These are phyloP conservation scores for Gastracanthus pulcherrimus DNA, from an alignment of 2,888 invertebrate species.

Conservation along the genomic window DNA sequence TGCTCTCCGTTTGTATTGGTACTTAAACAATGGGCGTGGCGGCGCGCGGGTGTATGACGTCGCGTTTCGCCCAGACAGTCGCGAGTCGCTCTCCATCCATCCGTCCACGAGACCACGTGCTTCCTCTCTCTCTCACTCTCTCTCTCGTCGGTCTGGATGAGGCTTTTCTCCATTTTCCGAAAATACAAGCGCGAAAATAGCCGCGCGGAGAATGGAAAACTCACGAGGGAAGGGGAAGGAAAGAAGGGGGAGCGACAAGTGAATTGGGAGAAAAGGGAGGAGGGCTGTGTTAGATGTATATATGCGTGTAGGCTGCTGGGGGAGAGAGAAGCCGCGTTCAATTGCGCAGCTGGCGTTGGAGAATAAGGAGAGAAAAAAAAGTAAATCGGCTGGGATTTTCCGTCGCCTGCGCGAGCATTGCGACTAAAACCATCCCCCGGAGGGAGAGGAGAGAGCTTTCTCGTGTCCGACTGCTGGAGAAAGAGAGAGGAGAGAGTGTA, in stretches of 20 bases:
- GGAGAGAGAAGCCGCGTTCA: conserved; percentile 10
- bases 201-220: background rate
- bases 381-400: conserved; percentile 55
- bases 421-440: conserved; percentile 49
- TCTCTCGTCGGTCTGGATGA: too few species aligned
- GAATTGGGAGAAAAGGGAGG: too few species aligned
- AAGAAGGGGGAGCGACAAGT: background rate
- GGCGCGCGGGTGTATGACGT: conserved; percentile 31
- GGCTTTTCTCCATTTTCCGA: conserved; percentile 53
- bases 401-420: conserved; percentile 15
- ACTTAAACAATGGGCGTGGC: conserved; percentile 66
- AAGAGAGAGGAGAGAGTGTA: conserved; percentile 52
- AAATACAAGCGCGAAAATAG: conserved; percentile 51
- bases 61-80: conserved; percentile 49
- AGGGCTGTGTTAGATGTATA: too few species aligned
- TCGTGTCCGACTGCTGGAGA: conserved; percentile 69
- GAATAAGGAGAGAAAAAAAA: background rate
- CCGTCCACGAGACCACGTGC: conserved; percentile 21
- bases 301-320: too few species aligned
- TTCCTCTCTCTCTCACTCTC: too few species aligned
- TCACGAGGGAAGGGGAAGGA: background rate
- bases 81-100: conserved; percentile 39
- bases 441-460: conserved; percentile 73
- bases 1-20: conserved; percentile 62
- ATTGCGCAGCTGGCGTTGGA: conserved; percentile 49